phyloP scores from a whole-genome alignment of 2,113 vertebrate genomes.

The Rhabdomys dilectus region DNA sequence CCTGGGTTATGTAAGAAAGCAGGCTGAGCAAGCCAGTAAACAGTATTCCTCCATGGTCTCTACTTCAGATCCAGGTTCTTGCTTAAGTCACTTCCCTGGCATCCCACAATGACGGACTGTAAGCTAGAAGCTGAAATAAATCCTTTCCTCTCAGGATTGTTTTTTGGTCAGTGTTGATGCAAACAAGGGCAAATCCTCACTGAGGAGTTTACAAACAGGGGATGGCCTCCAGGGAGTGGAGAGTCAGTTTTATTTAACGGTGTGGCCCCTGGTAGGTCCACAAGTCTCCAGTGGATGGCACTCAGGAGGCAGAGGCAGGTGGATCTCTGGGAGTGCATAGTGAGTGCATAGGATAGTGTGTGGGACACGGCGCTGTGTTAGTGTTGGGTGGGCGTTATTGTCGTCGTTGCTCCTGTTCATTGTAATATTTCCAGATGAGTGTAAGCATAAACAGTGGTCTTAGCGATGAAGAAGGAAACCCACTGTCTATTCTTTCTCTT shows the following conservation, averaged over 20 bases:
- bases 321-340: background rate
- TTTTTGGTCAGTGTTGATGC: background rate
- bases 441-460: background rate
- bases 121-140: background rate
- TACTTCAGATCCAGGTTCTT: background rate
- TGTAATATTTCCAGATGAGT: background rate
- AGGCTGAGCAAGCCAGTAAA: background rate
- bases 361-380: background rate
- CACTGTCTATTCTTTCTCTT: background rate
- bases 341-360: background rate
- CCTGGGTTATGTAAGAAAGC: background rate
- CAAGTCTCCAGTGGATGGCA: background rate
- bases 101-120: background rate
- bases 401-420: background rate
- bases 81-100: background rate
- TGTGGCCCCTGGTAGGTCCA: background rate
- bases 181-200: background rate
- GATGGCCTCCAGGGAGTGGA: background rate
- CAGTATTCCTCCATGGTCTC: background rate
- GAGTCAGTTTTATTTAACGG: background rate
- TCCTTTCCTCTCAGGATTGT: background rate
- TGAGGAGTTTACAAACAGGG: background rate
- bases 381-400: background rate
- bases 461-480: background rate
- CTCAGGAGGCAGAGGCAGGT: background rate